These are phyloP conservation scores for Procambarus clarkii DNA, from an alignment of 1,140 invertebrate genomes.

Conservation along the genomic window DNA sequence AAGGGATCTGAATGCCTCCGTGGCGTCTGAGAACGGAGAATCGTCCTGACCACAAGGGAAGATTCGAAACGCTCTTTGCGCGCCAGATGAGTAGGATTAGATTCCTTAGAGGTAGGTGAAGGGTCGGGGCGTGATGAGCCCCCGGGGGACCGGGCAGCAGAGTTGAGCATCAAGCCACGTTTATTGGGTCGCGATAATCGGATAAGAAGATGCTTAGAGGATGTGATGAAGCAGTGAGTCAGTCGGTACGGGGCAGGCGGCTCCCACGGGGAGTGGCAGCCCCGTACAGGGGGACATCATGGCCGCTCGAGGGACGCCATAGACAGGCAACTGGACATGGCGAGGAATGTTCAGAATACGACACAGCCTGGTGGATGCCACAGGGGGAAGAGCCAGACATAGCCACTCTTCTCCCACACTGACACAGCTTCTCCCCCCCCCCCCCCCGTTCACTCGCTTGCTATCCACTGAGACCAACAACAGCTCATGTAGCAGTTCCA, in stretches of 20 bases:
- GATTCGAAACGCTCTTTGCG: conserved; percentile 64
- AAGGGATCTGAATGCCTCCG: conserved; percentile 51
- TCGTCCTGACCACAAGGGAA: conserved; percentile 52
- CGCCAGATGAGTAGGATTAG: conserved; percentile 50
- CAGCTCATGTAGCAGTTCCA: too few relatives aligned
- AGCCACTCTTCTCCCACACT: too few relatives aligned
- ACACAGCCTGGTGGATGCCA: too few relatives aligned
- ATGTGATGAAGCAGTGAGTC: not conserved
- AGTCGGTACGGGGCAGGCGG: too few relatives aligned
- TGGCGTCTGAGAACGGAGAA: conserved; percentile 60
- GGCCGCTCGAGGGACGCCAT: not conserved
- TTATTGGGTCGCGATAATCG: not conserved
- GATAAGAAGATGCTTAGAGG: conserved; percentile 8
- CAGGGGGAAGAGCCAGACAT: too few relatives aligned
- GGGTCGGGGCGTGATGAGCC: conserved; percentile 32
- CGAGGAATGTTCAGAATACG: not conserved
- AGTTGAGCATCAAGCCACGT: not conserved
- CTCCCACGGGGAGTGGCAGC: too few relatives aligned
- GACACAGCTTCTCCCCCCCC: too few relatives aligned
- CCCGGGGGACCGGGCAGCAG: not conserved
- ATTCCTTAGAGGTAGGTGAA: conserved; percentile 15
- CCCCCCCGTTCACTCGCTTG: too few relatives aligned
- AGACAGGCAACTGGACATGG: not conserved
- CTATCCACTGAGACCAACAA: too few relatives aligned
- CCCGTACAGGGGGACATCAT: not conserved